Base-by-base conservation (phyloP, 2,888 invertebrate genomes). In the Stictocephala bisonia region DNA sequence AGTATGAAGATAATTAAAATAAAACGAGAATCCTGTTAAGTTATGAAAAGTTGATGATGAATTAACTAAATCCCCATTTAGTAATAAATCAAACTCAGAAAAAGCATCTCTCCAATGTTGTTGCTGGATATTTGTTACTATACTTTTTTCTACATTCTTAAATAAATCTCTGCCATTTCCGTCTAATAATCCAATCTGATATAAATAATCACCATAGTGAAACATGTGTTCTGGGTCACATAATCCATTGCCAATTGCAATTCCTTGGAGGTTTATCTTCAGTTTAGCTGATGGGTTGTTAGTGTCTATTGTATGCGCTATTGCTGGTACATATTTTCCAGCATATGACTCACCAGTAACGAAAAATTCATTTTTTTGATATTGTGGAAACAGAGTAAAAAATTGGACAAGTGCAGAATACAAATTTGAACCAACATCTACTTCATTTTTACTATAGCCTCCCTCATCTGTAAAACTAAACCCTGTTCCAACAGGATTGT, bases 401-500 rank as follows among this genome's bases (percentile, higher is more conserved):
- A 97, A 94, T 83, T 97, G 97, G 44, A 86, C 84, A 2, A 96
- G 80, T 0, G 92, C 92, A 69, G 88, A 87, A 81, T 94, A 92
- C 6, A 97, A 83, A 82, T 97, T 91, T 64, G 88, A 87, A 0
- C 93, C 96, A 0, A 97, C 93, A 81, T 92, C 90, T 0, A 88
- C 89, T 83, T 96, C 91, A 82, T 94, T 91, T 6, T 85, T 88
- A 13, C 93, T 92, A 83, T 93, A 96, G 0, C 96, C 96, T 70
- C 84, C 87, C 20, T 88, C 84, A 0, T 90, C 88, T 0, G 96
- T 95, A 81, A 95, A 96, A 84, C 96, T 96, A 82, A 92, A 97
- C 0, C 97, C 97, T 1, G 95, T 93, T 1, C 95, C 95, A 0
- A 94, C 96, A 0, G 97, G 97, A 83, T 95, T 97, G 83, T 97